Percentiles rank a stretch among this genome's conserved stretches.
Evolutionary conservation across 2,113 vertebrate genomes (phyloP).

Genomic region (Gadus macrocephalus): DNA sequence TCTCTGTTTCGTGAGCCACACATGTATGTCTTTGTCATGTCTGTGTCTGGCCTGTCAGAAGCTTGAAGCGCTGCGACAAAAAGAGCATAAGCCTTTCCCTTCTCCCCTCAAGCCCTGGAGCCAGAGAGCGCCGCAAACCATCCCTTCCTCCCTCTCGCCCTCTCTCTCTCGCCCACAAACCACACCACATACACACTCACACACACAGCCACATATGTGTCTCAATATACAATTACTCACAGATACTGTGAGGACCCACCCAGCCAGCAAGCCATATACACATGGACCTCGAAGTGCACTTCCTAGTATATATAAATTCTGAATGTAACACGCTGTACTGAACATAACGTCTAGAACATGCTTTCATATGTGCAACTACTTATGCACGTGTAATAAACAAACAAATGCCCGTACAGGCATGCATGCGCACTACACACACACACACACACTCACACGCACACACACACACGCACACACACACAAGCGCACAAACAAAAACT

Average conservation of each 20-base stretch:
- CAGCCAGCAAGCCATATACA: no score
- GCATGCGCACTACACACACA: conserved; percentile 25
- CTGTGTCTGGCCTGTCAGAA: conserved; percentile 55
- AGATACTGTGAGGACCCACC: neutral
- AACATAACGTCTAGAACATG: no score
- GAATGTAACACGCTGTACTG: no score
- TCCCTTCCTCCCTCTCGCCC: no score
- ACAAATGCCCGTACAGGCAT: conserved; percentile 3
- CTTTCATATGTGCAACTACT: conserved; percentile 1
- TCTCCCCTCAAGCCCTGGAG: conserved; percentile 35
- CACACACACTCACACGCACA: neutral
- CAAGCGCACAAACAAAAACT: neutral
- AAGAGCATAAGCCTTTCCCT: conserved; percentile 46
- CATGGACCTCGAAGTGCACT: no score
- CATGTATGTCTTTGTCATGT: conserved; percentile 19
- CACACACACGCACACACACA: neutral
- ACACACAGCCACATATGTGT: neutral
- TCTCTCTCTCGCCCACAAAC: conserved; percentile 18
- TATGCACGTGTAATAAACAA: neutral
- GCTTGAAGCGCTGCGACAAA: conserved; percentile 38
- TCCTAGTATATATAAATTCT: neutral
- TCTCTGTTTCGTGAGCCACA: neutral
- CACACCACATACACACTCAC: conserved; percentile 21
- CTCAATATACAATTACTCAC: neutral
- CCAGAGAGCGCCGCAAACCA: conserved; percentile 19